Evolutionary conservation across 2,888 invertebrate genomes (phyloP).

Genomic region (Tetrapedia diversipes): DNA sequence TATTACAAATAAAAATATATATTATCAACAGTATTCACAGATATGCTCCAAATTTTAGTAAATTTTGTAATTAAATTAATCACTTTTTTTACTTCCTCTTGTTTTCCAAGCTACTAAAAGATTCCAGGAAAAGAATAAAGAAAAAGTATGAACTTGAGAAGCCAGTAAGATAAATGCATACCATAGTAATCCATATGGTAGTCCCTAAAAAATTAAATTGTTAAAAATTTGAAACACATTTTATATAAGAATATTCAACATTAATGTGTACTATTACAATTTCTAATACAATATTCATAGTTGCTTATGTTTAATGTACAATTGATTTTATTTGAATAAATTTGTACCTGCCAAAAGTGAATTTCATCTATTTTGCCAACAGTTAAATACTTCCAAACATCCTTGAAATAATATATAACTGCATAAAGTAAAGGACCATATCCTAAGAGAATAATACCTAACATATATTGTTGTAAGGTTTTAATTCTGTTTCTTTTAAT

Average conservation of each 20-base stretch:
- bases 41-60: slow-evolving; percentile 42
- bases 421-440: slow-evolving; percentile 92
- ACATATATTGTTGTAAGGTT: slow-evolving; percentile 91
- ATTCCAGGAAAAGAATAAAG: slow-evolving; percentile 92
- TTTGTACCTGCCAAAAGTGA: slow-evolving; percentile 91
- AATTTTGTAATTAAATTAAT: slow-evolving; percentile 82
- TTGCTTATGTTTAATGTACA: neutral
- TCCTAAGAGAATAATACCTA: slow-evolving; percentile 91
- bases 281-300: neutral
- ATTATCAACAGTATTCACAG: slow-evolving; percentile 47
- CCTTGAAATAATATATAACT: slow-evolving; percentile 91
- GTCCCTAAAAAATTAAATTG: slow-evolving; percentile 86
- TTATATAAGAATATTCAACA: neutral
- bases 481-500: slow-evolving; percentile 92
- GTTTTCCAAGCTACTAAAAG: slow-evolving; percentile 93
- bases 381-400: slow-evolving; percentile 91
- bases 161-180: slow-evolving; percentile 94
- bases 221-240: neutral
- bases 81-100: slow-evolving; percentile 88
- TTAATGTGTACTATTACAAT: neutral
- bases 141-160: slow-evolving; percentile 94
- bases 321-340: neutral
- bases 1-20: too few species aligned
- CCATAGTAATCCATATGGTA: slow-evolving; percentile 96
- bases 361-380: slow-evolving; percentile 88